Percentiles rank a stretch among this genome's conserved stretches.
Conservation (phyloP, 1,140 invertebrate genomes). For the Phymorhynchus buccinoides region DNA sequence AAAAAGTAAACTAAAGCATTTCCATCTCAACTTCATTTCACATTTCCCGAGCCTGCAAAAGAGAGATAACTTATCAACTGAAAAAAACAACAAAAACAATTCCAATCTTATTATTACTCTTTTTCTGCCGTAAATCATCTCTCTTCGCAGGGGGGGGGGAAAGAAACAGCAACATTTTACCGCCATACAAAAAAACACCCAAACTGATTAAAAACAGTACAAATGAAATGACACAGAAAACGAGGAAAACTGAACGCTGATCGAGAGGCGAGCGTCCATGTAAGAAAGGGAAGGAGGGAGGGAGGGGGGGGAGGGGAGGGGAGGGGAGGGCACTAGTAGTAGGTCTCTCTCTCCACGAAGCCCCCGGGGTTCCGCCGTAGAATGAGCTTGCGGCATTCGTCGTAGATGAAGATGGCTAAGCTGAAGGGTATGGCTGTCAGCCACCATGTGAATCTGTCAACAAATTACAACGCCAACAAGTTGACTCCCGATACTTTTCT, state of each 20-base stretch:
- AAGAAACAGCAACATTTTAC: neutral
- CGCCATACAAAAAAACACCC: neutral
- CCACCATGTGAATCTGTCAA: conserved; percentile 96
- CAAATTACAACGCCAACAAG: neutral
- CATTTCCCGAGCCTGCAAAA: no score
- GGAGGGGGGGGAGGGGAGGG: no score
- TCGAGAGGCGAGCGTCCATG: no score
- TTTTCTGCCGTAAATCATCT: no score
- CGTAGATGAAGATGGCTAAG: conserved; percentile 97
- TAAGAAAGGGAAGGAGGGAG: no score
- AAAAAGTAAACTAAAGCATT: no score
- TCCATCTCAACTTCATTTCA: no score
- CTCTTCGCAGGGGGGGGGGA: no score
- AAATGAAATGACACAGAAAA: neutral
- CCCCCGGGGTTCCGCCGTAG: conserved; percentile 93
- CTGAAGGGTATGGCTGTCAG: conserved; percentile 97
- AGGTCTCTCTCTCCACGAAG: conserved; percentile 98
- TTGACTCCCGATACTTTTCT: neutral
- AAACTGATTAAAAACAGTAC: neutral
- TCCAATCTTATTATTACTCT: no score
- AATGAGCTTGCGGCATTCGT: conserved; percentile 95
- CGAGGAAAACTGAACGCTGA: neutral
- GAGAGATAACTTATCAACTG: no score
- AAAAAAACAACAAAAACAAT: no score
- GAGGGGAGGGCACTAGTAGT: conserved; percentile 87